Percentiles rank a stretch among this genome's conserved stretches.
phyloP scores from a whole-genome alignment of 2,113 vertebrate species.

The Chionis minor region DNA sequence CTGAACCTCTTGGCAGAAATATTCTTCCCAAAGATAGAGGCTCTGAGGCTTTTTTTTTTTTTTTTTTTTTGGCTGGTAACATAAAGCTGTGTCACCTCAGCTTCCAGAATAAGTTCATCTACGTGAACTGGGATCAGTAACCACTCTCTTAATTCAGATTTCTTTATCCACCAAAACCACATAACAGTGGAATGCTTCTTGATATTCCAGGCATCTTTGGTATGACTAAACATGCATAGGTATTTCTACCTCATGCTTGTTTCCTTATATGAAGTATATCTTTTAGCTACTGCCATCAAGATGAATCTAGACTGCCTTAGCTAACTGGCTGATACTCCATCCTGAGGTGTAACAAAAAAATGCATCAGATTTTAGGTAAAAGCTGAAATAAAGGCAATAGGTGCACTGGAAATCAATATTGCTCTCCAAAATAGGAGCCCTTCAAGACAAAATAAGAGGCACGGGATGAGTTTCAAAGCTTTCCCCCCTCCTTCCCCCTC shows the following conservation, averaged over 20 bases:
- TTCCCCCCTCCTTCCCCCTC: background rate
- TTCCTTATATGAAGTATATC: background rate
- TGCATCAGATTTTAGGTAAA: background rate
- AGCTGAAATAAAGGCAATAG: background rate
- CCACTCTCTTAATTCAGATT: background rate
- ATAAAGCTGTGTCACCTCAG: background rate
- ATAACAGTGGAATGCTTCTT: background rate
- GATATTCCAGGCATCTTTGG: background rate
- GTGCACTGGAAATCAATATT: background rate
- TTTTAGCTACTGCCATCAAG: background rate
- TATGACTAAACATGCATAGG: background rate
- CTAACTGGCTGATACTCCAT: background rate
- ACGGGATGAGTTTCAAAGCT: background rate
- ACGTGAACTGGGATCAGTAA: background rate
- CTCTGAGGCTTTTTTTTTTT: too few species aligned
- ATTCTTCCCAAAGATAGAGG: background rate
- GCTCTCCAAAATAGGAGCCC: background rate
- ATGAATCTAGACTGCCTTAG: background rate
- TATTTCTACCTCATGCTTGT: background rate
- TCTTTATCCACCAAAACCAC: background rate
- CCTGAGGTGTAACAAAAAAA: background rate
- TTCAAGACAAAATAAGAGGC: background rate
- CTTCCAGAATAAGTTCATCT: background rate
- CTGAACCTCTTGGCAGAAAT: background rate
- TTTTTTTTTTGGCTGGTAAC: background rate